phyloP scores from a whole-genome alignment of 2,797 vertebrate genomes.

The Limnodromus scolopaceus region DNA sequence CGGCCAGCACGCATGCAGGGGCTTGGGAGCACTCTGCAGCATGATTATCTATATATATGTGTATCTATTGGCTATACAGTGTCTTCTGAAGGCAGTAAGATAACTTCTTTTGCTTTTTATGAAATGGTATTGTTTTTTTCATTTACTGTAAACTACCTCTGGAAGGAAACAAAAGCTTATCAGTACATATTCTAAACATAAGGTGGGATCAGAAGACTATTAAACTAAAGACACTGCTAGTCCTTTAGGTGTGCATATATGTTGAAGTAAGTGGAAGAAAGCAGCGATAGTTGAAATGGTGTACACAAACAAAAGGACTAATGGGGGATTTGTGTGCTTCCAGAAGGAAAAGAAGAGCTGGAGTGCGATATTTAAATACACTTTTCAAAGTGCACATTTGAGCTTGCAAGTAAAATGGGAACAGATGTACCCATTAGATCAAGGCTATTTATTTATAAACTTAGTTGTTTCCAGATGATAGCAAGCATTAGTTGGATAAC shows the following conservation, averaged over 20 bases:
- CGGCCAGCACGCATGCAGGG: accelerated
- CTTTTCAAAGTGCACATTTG: background rate
- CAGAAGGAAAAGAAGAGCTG: background rate
- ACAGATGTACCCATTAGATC: conserved; percentile 5
- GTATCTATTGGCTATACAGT: accelerated
- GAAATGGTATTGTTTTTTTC: background rate
- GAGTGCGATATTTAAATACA: conserved; percentile 25
- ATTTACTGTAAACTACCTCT: background rate
- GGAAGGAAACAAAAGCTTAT: background rate
- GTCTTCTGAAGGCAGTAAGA: background rate
- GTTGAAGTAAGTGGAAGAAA: background rate
- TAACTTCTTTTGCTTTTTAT: background rate
- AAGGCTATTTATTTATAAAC: background rate
- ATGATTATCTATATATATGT: background rate
- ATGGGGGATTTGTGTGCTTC: background rate
- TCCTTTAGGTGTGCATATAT: background rate
- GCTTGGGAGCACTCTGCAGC: background rate
- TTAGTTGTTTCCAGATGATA: background rate
- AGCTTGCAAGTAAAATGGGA: background rate
- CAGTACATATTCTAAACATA: accelerated
- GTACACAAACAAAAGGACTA: background rate
- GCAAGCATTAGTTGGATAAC: background rate
- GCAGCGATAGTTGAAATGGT: background rate
- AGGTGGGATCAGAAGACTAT: background rate
- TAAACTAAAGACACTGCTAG: background rate